Percentiles rank a stretch among this genome's conserved stretches.
phyloP scores from a whole-genome alignment of 2,113 vertebrate genomes.

The Misgurnus anguillicaudatus region DNA sequence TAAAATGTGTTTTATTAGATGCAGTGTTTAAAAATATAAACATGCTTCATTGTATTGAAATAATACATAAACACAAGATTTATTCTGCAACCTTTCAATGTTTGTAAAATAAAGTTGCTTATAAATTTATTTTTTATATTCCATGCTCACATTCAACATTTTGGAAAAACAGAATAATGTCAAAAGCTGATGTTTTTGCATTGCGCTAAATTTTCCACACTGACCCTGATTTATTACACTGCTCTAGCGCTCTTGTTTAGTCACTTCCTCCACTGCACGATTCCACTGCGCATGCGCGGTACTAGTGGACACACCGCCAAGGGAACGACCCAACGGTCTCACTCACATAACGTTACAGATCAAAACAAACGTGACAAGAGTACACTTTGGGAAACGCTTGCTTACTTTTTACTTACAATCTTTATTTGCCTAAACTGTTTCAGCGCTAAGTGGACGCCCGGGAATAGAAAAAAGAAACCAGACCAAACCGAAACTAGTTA shows the following conservation, averaged over 20 bases:
- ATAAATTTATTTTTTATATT: background rate
- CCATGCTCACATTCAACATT: too few relatives aligned
- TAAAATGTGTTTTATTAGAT: too few relatives aligned
- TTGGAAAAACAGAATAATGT: too few relatives aligned
- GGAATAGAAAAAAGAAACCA: background rate
- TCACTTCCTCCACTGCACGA: background rate
- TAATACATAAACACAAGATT: background rate
- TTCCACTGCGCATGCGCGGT: conserved; percentile 7
- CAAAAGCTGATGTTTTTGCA: too few relatives aligned
- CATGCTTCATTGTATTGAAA: too few relatives aligned
- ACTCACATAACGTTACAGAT: background rate
- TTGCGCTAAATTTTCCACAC: background rate
- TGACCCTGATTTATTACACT: background rate
- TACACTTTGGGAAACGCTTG: background rate
- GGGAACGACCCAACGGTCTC: background rate
- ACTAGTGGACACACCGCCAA: background rate
- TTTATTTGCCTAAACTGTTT: background rate
- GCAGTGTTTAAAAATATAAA: too few relatives aligned
- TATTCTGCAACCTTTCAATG: background rate
- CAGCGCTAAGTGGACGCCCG: background rate
- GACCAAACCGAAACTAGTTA: background rate
- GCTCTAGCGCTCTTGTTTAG: background rate
- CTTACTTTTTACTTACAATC: background rate
- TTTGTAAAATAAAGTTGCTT: background rate
- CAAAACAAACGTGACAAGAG: background rate